A percentile compares a stretch with the other conserved stretches of the same genome.
phyloP scores from a whole-genome alignment of 2,888 invertebrate species.

The Gandaritis pyraliata region DNA sequence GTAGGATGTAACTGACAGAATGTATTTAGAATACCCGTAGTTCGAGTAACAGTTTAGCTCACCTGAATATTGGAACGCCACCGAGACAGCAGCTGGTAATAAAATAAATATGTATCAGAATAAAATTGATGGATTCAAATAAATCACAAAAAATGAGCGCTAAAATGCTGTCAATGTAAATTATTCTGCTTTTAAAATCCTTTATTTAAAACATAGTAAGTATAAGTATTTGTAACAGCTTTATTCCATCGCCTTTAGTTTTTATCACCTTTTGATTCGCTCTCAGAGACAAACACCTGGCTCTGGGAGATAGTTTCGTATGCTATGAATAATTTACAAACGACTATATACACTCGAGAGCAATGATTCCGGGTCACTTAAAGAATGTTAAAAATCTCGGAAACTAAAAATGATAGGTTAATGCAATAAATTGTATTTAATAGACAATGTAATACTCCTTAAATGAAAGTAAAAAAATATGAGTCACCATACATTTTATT shows the following conservation, averaged over 20 bases:
- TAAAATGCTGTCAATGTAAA: not conserved
- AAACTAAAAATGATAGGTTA: no score
- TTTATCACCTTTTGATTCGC: constrained; percentile 38
- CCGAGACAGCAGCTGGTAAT: no score
- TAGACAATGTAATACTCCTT: no score
- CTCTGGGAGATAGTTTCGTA: constrained; percentile 36
- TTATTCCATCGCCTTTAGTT: constrained; percentile 28
- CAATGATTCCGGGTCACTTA: no score
- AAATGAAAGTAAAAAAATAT: no score
- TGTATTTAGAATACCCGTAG: not conserved
- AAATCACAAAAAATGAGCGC: not conserved
- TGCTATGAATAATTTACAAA: constrained; percentile 39
- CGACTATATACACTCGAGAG: no score
- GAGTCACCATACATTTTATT: no score
- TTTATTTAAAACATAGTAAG: constrained; percentile 22
- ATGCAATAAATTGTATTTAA: no score
- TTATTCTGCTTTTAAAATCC: constrained; percentile 7
- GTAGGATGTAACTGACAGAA: no score
- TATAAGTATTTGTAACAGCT: constrained; percentile 31
- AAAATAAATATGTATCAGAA: not conserved
- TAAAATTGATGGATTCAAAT: not conserved
- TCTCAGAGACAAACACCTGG: constrained; percentile 38
- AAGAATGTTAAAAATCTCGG: no score
- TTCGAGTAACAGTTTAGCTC: not conserved
- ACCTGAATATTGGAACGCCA: no score